These are phyloP conservation scores for Euglossa dilemma DNA, from an alignment of 1,140 invertebrate species.

Conservation along the genomic window DNA sequence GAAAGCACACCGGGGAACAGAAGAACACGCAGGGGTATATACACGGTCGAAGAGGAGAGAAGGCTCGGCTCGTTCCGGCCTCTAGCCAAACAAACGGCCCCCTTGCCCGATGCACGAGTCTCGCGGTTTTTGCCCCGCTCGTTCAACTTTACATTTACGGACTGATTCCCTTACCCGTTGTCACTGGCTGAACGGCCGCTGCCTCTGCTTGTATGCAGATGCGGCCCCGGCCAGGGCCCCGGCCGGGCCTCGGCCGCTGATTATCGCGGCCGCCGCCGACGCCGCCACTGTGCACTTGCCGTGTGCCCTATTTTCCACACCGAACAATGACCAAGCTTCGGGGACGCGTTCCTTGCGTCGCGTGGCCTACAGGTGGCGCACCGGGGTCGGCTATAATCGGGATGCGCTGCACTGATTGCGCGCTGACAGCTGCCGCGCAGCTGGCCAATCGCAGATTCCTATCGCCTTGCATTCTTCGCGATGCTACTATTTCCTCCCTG, in stretches of 20 bases:
- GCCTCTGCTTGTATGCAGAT: constrained; percentile 64
- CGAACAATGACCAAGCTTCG: constrained; percentile 52
- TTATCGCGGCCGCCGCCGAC: constrained; percentile 39
- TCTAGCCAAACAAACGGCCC: constrained; percentile 66
- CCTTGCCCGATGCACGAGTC: constrained; percentile 52
- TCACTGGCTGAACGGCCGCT: constrained; percentile 39
- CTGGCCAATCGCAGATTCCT: not conserved
- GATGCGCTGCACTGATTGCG: not conserved
- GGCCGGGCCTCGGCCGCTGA: constrained; percentile 36
- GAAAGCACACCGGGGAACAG: constrained; percentile 35
- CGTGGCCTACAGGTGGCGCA: constrained; percentile 22
- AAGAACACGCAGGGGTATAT: constrained; percentile 33
- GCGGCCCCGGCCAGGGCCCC: not conserved
- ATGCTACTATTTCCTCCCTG: not conserved
- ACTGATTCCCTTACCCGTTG: constrained; percentile 71
- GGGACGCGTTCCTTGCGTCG: constrained; percentile 22
- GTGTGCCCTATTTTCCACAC: constrained; percentile 42
- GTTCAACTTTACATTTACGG: constrained; percentile 73
- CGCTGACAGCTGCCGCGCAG: constrained; percentile 12
- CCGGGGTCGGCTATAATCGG: constrained; percentile 2
- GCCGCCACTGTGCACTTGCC: constrained; percentile 16
- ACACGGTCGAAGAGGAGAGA: constrained; percentile 44
- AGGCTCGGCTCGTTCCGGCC: constrained; percentile 57
- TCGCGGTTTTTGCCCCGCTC: constrained; percentile 58
- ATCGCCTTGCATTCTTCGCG: not conserved